Percentiles rank a stretch among this genome's conserved stretches.
These are phyloP conservation scores for Myotis lucifugus DNA, from an alignment of 2,113 vertebrate genomes.

Conservation along the genomic window DNA sequence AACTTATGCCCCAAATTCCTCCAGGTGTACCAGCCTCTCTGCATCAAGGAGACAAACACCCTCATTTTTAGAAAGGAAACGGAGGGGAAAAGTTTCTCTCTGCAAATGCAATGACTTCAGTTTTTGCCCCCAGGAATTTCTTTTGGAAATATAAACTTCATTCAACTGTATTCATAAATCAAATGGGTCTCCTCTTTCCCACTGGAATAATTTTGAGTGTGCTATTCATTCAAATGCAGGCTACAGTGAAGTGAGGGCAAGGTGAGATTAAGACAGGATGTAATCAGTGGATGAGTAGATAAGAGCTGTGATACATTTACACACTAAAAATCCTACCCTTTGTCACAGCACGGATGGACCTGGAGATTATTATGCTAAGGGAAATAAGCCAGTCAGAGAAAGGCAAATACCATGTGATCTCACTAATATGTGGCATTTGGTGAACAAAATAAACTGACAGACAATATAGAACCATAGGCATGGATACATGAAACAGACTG, in stretches of 20 bases:
- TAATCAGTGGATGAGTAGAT: not conserved
- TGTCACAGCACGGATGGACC: not conserved
- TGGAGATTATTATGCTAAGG: not conserved
- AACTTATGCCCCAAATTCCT: not conserved
- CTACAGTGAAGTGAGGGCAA: not conserved
- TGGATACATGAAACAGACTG: not conserved
- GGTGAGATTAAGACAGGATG: not conserved
- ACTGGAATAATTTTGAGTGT: not conserved
- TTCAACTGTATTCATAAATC: not conserved
- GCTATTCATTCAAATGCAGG: not conserved
- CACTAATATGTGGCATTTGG: not conserved
- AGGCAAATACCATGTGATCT: not conserved
- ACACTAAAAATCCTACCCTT: not conserved
- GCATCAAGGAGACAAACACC: not conserved
- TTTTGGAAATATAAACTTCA: constrained; percentile 45
- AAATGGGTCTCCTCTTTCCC: not conserved
- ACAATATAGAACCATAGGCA: not conserved
- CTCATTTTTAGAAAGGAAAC: constrained; percentile 31
- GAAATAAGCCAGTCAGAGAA: not conserved
- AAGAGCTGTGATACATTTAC: not conserved
- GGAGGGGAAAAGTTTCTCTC: not conserved
- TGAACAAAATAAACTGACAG: not conserved
- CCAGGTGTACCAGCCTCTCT: not conserved
- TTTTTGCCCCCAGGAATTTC: constrained; percentile 10
- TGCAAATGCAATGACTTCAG: not conserved